Conservation (phyloP, 2,113 vertebrate genomes). For the Rhynchomys soricoides region DNA sequence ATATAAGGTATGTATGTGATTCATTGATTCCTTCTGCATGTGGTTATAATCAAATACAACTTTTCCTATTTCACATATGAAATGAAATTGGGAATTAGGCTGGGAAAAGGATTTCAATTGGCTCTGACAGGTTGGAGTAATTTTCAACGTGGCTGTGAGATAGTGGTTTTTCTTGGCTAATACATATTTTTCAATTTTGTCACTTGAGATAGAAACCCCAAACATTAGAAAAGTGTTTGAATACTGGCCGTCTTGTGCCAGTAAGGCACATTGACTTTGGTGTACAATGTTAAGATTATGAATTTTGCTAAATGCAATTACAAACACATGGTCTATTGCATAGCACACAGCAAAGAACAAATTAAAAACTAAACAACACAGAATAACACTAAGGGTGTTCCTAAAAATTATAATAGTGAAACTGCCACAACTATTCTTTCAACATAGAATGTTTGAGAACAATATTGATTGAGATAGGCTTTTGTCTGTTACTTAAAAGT, state of each 20-base stretch:
- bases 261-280: conserved; percentile 64
- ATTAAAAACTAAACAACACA: conserved; percentile 80
- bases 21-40: conserved; percentile 74
- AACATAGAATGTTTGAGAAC: conserved; percentile 22
- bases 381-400: conserved; percentile 57
- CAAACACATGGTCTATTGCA: conserved; percentile 77
- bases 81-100: conserved; percentile 72
- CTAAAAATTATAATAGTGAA: conserved; percentile 64
- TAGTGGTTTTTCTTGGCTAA: conserved; percentile 80
- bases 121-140: conserved; percentile 76
- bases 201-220: conserved; percentile 80
- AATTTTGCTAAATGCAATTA: conserved; percentile 80
- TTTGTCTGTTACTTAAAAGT: not conserved
- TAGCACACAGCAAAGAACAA: conserved; percentile 76
- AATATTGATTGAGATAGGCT: not conserved
- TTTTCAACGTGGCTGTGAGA: conserved; percentile 80
- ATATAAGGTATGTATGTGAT: conserved; percentile 69
- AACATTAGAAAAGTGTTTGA: conserved; percentile 75
- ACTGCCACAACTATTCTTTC: conserved; percentile 57
- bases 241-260: conserved; percentile 55
- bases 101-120: conserved; percentile 75
- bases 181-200: conserved; percentile 78
- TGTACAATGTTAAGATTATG: conserved; percentile 74
- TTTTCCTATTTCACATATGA: conserved; percentile 72
- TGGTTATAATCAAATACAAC: conserved; percentile 81